phyloP scores from a whole-genome alignment of 2,113 vertebrate species.

The Parus major region DNA sequence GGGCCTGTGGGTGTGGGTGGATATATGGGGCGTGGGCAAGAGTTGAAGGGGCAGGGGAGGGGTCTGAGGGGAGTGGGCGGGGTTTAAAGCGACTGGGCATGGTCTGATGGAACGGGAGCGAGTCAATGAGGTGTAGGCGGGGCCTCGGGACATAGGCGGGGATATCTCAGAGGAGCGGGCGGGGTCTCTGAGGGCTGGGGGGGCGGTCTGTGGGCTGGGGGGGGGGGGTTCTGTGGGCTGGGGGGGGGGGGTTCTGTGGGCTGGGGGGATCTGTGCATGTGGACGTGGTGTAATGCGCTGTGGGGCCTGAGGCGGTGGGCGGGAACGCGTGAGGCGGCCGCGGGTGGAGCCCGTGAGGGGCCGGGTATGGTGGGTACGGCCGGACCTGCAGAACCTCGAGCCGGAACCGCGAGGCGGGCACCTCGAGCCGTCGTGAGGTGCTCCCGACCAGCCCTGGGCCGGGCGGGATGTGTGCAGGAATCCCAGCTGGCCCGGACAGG shows the following conservation, averaged over 20 bases:
- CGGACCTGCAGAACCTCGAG: neutral
- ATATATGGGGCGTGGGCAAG: neutral
- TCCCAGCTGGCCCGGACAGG: neutral
- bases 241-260: no score
- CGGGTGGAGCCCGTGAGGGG: neutral
- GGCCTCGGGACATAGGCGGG: neutral
- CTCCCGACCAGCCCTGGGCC: neutral
- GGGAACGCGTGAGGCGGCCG: neutral
- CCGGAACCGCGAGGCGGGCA: neutral
- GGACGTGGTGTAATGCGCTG: neutral
- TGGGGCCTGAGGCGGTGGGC: neutral
- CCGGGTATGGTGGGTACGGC: fast-evolving
- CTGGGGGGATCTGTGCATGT: no score
- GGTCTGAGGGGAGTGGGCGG: no score
- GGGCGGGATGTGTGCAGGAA: no score
- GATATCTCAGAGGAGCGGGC: neutral
- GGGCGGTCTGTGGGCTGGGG: neutral
- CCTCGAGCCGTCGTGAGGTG: neutral
- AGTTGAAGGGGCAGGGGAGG: fast-evolving
- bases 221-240: neutral
- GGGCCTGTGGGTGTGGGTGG: neutral
- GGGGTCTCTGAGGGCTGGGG: neutral
- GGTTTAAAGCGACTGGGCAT: fast-evolving
- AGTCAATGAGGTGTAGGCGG: neutral
- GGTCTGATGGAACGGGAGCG: fast-evolving